Conservation (phyloP, 2,888 invertebrate genomes). For the Tyria jacobaeae region DNA sequence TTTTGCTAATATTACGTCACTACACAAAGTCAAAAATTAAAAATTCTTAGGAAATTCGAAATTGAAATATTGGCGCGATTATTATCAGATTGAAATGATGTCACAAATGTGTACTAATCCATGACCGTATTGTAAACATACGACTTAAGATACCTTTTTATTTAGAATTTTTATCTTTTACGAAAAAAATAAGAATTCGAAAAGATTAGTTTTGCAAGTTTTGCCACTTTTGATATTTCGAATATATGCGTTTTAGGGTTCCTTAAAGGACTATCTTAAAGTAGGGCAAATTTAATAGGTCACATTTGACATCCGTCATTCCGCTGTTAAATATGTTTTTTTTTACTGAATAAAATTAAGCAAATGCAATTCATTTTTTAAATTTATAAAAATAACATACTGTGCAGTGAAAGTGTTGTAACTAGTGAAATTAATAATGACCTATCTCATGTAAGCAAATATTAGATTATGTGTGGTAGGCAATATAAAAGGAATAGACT, state of each 20-base stretch:
- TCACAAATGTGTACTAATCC: conserved; percentile 53
- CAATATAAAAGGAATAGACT: too few relatives aligned
- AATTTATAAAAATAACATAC: too few relatives aligned
- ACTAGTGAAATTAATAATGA: too few relatives aligned
- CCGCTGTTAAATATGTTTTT: too few relatives aligned
- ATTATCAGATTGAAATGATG: conserved; percentile 34
- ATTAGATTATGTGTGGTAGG: too few relatives aligned
- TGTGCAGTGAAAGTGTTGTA: too few relatives aligned
- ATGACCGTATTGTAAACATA: conserved; percentile 20
- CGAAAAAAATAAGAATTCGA: not conserved
- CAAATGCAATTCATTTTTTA: too few relatives aligned
- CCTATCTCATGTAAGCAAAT: too few relatives aligned
- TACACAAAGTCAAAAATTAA: conserved; percentile 5
- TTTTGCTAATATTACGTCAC: conserved; percentile 13
- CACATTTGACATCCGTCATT: too few relatives aligned
- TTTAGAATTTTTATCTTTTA: not conserved
- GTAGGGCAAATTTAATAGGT: too few relatives aligned
- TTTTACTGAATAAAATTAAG: too few relatives aligned
- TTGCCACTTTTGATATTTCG: conserved; percentile 8
- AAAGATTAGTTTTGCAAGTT: conserved; percentile 4
- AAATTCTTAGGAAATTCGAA: conserved; percentile 1
- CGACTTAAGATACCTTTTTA: not conserved
- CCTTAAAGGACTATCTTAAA: not conserved
- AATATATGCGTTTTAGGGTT: conserved; percentile 7
- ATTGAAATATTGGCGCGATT: conserved; percentile 21